Conservation (phyloP, 2,888 invertebrate genomes). For the Meliscaeva auricollis region DNA sequence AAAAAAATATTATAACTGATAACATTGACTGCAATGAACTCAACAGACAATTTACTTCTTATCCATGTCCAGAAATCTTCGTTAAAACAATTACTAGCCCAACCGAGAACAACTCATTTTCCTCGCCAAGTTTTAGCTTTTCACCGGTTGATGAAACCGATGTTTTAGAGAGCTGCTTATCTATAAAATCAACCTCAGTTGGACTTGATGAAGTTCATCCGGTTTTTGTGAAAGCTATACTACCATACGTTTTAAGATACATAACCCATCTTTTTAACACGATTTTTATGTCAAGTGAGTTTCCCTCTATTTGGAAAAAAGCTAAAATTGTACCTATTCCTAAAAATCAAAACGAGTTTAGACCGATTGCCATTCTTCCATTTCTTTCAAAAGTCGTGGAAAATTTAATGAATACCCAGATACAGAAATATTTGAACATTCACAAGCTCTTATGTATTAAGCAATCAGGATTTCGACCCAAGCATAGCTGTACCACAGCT, state of each 20-base stretch:
- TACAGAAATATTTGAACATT: background rate
- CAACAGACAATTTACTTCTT: no score
- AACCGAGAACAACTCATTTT: no score
- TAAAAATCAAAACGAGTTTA: slow-evolving; percentile 1
- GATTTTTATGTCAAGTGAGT: slow-evolving; percentile 9
- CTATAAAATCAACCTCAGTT: slow-evolving; percentile 3
- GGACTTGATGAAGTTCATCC: slow-evolving; percentile 3
- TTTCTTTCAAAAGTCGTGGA: slow-evolving; percentile 12
- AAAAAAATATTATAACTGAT: no score
- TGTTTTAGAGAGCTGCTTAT: background rate
- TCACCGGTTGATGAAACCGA: no score
- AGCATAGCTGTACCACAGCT: no score
- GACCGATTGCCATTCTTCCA: slow-evolving; percentile 19
- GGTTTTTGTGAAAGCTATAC: slow-evolving; percentile 9
- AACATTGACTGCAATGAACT: no score
- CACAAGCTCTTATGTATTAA: no score
- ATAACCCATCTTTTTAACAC: slow-evolving; percentile 2
- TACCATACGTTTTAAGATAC: background rate
- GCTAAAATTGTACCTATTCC: slow-evolving; percentile 22
- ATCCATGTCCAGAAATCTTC: no score
- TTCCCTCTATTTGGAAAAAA: slow-evolving; percentile 10
- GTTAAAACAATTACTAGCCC: no score
- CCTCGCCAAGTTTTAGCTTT: no score
- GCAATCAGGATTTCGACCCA: no score
- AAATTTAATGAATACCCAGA: background rate